A percentile compares a stretch with the other conserved stretches of the same genome.
These are phyloP conservation scores for Sterrhoptilus dennistouni DNA, from an alignment of 2,113 vertebrate species.

Conservation along the genomic window DNA sequence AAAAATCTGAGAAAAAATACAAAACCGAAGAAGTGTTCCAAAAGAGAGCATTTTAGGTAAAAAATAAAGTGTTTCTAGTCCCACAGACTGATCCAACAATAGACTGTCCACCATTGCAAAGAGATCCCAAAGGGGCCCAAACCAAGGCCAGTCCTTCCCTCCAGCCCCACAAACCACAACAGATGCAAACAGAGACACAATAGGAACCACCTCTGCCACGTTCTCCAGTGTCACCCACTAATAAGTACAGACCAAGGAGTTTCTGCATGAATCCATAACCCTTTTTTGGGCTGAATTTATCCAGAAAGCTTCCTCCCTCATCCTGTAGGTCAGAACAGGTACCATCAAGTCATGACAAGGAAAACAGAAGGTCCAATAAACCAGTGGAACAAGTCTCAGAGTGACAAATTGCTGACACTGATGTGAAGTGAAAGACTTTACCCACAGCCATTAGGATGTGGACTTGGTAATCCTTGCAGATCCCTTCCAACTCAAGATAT, in stretches of 20 bases:
- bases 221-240: background rate
- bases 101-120: background rate
- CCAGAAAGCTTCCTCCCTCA: background rate
- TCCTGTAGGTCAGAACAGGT: background rate
- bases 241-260: background rate
- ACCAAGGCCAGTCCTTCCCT: background rate
- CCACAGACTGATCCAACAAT: background rate
- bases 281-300: background rate
- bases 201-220: background rate
- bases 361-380: background rate
- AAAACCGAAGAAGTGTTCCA: constrained; percentile 46
- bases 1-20: constrained; percentile 65
- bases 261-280: background rate
- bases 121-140: background rate
- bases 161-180: background rate
- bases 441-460: background rate
- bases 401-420: background rate
- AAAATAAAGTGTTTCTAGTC: constrained; percentile 46
- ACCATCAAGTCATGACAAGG: background rate
- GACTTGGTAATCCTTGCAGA: background rate
- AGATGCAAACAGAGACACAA: background rate
- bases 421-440: background rate
- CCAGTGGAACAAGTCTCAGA: background rate
- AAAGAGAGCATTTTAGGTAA: constrained; percentile 57
- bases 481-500: background rate